Evolutionary conservation across 2,888 invertebrate genomes (phyloP).

Genomic region (Stegophylla sp.): DNA sequence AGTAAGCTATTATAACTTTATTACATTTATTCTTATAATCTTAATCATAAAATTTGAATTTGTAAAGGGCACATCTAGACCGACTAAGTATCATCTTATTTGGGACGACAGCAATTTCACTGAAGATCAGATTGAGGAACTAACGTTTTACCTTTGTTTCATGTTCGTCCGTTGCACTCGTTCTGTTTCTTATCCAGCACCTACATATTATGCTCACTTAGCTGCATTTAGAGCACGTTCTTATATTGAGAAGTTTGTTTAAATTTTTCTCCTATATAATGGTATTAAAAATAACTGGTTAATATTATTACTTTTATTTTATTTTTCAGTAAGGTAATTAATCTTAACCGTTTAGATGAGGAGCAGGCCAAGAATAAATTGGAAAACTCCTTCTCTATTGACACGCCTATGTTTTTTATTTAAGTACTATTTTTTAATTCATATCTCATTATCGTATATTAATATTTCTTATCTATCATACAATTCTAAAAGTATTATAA

Average conservation of each 20-base stretch:
- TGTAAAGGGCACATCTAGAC: constrained; percentile 81
- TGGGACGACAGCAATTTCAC: constrained; percentile 78
- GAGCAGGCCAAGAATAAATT: background rate
- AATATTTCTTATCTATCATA: too few relatives aligned
- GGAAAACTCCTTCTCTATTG: background rate
- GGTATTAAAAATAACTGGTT: background rate
- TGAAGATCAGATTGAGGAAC: constrained; percentile 77
- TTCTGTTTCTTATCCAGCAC: constrained; percentile 84
- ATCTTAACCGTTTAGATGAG: constrained; percentile 61
- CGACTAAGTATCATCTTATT: constrained; percentile 84
- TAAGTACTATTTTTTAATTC: background rate
- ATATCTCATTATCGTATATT: too few relatives aligned
- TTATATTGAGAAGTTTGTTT: constrained; percentile 65
- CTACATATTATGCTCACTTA: constrained; percentile 86
- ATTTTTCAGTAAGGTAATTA: constrained; percentile 9
- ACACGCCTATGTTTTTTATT: constrained; percentile 13
- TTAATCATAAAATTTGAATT: constrained; percentile 10
- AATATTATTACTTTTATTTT: background rate
- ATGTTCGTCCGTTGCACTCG: constrained; percentile 83
- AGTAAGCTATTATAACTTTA: constrained; percentile 62
- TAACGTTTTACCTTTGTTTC: constrained; percentile 85
- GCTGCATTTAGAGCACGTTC: constrained; percentile 77
- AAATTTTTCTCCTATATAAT: background rate
- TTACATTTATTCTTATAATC: background rate
- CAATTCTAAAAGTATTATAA: too few relatives aligned